Percentiles rank a stretch among this genome's conserved stretches.
Conservation (phyloP, 2,113 vertebrate genomes). For the Stercorarius parasiticus region DNA sequence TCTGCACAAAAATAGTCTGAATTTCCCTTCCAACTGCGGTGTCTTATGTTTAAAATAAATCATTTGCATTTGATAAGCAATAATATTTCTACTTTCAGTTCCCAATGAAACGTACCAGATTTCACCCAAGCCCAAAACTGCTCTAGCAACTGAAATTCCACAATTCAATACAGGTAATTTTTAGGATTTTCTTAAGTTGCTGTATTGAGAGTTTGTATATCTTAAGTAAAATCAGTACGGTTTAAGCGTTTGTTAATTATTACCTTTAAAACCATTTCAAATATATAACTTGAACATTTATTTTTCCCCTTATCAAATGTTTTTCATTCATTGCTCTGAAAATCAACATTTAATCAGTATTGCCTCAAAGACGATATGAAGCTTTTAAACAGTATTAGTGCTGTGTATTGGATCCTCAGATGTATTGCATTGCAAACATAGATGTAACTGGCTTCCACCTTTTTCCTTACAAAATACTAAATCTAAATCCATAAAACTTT, state of each 20-base stretch:
- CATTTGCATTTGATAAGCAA: neutral
- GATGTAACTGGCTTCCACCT: neutral
- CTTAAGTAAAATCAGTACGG: neutral
- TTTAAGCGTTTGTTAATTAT: neutral
- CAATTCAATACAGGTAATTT: slow-evolving; percentile 55
- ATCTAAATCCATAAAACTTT: neutral
- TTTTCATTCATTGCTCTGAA: neutral
- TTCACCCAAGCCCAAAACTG: slow-evolving; percentile 42
- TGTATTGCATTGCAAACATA: neutral
- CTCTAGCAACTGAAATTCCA: slow-evolving; percentile 58
- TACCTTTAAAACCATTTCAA: neutral
- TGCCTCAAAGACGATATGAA: neutral
- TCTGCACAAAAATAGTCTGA: neutral
- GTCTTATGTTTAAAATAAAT: neutral
- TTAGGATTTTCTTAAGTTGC: neutral
- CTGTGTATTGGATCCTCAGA: neutral
- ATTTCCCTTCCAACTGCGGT: neutral
- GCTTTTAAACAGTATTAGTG: neutral
- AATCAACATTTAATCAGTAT: neutral
- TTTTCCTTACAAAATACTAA: neutral
- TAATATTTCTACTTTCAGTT: slow-evolving; percentile 59
- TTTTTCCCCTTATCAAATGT: neutral
- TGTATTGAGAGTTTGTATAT: neutral
- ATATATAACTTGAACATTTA: neutral
- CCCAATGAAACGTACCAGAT: slow-evolving; percentile 30